Evolutionary conservation across 2,113 vertebrate species (phyloP), one percentile per base, ranked within the genome.

Genomic region (Amphiprion ocellaris): DNA sequence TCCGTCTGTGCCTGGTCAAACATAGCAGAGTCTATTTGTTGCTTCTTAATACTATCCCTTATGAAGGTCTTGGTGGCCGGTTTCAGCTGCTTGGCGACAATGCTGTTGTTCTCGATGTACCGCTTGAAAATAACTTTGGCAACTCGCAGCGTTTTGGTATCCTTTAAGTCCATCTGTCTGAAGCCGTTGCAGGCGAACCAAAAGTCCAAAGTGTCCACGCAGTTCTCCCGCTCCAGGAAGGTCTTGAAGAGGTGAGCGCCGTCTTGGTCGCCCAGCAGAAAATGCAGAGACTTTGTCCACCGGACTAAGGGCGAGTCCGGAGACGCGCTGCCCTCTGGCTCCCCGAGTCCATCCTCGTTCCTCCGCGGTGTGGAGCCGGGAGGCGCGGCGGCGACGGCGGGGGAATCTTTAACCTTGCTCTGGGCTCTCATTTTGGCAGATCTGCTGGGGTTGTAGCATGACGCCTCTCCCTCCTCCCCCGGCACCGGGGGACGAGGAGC

Each of bases 161-260:
- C 97, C 95, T 97, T 97, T 90, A 98, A 92, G 96, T 97, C 97
- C 97, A 99, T 99, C 85, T 98, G 97, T 92, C 98, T 94, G 96
- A 99, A 99, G 24, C 98, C 98, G 74, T 98, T 99, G 93, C 98
- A 99, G 90, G 98, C 98, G 77, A 99, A 99, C 98, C 98, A 99
- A 89, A 99, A 99, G 94, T 99, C 98, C 92, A 99, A 93, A 24
- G 97, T 96, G 95, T 99, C 98, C 93, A 98, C 98, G 62, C 97
- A 97, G 88, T 97, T 97, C 89, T 99, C 97, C 90, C 96, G 95
- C 91, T 99, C 98, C 95, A 99, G 81, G 81, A 98, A 99, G 88
- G 95, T 97, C 94, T 97, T 95, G 88, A 99, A 99, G 74, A 99
- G 97, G 70, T 97, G 97, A 78, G 98, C 97, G 41, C 98, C 98